A percentile compares a stretch with the other conserved stretches of the same genome.
Conservation (phyloP, 2,113 vertebrate genomes). For the Onychostoma macrolepis region DNA sequence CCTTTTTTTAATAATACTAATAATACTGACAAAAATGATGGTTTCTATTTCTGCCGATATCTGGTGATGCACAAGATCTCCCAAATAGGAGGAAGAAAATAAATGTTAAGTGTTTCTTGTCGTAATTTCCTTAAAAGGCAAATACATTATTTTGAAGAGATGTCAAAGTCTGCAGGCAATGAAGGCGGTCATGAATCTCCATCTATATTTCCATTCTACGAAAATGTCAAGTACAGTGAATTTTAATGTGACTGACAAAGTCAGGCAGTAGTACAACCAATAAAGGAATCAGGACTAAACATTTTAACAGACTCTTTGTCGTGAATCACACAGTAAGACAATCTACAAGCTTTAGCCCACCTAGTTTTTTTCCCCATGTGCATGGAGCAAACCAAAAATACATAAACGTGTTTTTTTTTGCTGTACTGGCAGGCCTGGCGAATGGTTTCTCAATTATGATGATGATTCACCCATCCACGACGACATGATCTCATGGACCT, state of each 20-base stretch:
- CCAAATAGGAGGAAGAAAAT: not conserved
- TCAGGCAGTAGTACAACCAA: not conserved
- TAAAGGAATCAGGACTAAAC: not conserved
- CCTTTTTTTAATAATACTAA: not conserved
- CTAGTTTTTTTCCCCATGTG: slow-evolving; percentile 49
- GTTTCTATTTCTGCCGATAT: not conserved
- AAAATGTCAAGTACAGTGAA: slow-evolving; percentile 4
- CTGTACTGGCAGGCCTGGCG: slow-evolving; percentile 34
- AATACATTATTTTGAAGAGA: not conserved
- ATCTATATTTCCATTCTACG: slow-evolving; percentile 37
- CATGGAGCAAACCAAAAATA: slow-evolving; percentile 31
- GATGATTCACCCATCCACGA: slow-evolving; percentile 66
- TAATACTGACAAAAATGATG: not conserved
- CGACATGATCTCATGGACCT: slow-evolving; percentile 58
- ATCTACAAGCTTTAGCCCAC: slow-evolving; percentile 49
- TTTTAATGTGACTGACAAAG: not conserved
- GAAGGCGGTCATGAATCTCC: slow-evolving; percentile 23
- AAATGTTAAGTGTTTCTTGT: not conserved
- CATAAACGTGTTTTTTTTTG: not conserved
- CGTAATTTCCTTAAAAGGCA: not conserved
- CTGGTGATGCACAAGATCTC: not conserved
- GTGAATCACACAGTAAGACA: slow-evolving; percentile 42
- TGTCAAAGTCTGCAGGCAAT: slow-evolving; percentile 5
- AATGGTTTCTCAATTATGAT: slow-evolving; percentile 70
- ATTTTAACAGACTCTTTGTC: slow-evolving; percentile 31